Base-by-base conservation (phyloP, 2,113 vertebrate genomes). In the Malurus melanocephalus region DNA sequence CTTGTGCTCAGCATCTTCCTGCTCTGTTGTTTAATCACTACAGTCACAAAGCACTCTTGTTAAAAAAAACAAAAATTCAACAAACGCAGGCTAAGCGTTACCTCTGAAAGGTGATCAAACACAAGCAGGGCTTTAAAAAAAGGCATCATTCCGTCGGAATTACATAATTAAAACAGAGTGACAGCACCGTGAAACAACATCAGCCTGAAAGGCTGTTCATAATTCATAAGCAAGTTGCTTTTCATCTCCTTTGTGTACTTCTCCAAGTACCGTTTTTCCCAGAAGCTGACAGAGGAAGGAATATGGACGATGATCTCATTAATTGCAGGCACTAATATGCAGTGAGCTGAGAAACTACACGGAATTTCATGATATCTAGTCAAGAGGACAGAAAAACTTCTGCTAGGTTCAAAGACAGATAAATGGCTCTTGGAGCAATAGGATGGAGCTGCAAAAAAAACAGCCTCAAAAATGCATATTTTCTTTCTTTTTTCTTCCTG, bases 21-120 rank as follows among this genome's bases (percentile, higher is more conserved):
- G 32, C 68, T 22, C 56, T 0, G 0, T 53, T 88, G 69, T 28
- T 89, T 48, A 65, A 92, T 27, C 27, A 52, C 57, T 9, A 32
- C 61, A n/a, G 55, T 24, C 57, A 72, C 80, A 13, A 20, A 86
- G 61, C 16, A 10, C 16, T 35, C 46, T 6, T 38, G 62, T n/a
- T 65, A 67, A 51, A 32, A 93, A 38, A 38, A 87, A 51, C 2
- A 33, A 74, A 75, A 88, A 72, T 13, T 33, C 74, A 73, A 65
- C 88, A 83, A 61, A 75, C 74, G 9, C 0, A 6, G 81, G 88
- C 73, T 5, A 40, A 69, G 65, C 2, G 77, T 59, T 90, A 61
- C 71, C 78, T 82, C 93, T 88, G 94, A 95, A 82, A 93, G 74
- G 88, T 88, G 92, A 96, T 94, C 95, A 95, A 94, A 96, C 69